phyloP scores from a whole-genome alignment of 2,113 vertebrate species.

The Isichthys henryi region DNA sequence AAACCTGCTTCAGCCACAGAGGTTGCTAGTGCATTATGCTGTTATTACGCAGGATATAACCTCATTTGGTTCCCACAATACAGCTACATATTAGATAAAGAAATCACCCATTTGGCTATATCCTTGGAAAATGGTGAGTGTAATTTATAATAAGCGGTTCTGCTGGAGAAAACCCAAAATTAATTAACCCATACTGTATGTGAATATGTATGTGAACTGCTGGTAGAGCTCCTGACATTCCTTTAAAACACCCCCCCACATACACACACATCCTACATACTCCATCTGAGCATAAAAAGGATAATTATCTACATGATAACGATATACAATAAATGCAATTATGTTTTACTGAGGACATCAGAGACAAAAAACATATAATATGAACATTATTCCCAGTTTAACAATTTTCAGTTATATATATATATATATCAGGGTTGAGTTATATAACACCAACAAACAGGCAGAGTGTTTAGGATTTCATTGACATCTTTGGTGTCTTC shows the following conservation, averaged over 20 bases:
- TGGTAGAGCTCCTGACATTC: neutral
- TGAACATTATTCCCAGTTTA: neutral
- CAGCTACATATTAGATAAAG: neutral
- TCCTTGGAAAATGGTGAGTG: neutral
- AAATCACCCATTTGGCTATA: neutral
- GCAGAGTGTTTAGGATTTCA: neutral
- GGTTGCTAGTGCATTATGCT: neutral
- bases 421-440: neutral
- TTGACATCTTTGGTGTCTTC: neutral
- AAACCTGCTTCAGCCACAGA: neutral
- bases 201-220: constrained; percentile 1
- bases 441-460: neutral
- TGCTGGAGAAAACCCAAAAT: neutral
- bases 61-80: neutral
- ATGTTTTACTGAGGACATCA: neutral
- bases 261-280: neutral
- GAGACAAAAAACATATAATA: neutral
- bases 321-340: neutral
- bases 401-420: no score
- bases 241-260: neutral
- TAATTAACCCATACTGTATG: neutral
- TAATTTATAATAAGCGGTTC: neutral
- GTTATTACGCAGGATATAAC: neutral
- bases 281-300: neutral
- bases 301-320: neutral